Conservation (phyloP, 2,888 invertebrate species). For the Leptopilina drosophilae region DNA sequence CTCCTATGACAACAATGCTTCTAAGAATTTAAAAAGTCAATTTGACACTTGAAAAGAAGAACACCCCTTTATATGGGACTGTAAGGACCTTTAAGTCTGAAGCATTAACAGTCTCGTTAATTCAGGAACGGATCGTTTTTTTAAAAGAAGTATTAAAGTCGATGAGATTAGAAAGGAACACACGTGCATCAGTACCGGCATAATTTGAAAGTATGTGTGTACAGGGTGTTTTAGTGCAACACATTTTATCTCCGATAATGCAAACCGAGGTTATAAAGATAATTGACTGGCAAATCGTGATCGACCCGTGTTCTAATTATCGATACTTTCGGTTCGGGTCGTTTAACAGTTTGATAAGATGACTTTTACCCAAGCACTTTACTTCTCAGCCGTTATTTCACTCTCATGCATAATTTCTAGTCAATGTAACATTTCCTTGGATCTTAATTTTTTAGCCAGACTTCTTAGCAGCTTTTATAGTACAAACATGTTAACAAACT, state of each 20-base stretch:
- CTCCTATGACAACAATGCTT: neutral
- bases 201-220: neutral
- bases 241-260: slow-evolving; percentile 7
- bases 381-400: too few relatives aligned
- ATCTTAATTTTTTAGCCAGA: too few relatives aligned
- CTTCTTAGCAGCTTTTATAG: too few relatives aligned
- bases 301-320: slow-evolving; percentile 16
- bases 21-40: neutral
- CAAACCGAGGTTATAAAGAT: neutral
- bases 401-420: too few relatives aligned
- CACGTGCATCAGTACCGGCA: slow-evolving; percentile 7
- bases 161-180: slow-evolving; percentile 58
- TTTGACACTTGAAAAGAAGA: slow-evolving; percentile 21
- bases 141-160: slow-evolving; percentile 28
- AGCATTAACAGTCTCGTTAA: slow-evolving; percentile 13
- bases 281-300: slow-evolving; percentile 24
- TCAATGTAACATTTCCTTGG: too few relatives aligned
- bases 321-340: slow-evolving; percentile 15
- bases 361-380: too few relatives aligned
- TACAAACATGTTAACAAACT: too few relatives aligned
- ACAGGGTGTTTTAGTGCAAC: neutral
- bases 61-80: slow-evolving; percentile 49
- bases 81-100: slow-evolving; percentile 51
- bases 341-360: neutral
- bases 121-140: slow-evolving; percentile 7